Percentiles rank a stretch among this genome's conserved stretches.
Conservation (phyloP, 1,140 invertebrate genomes). For the Pachypsylla venusta region DNA sequence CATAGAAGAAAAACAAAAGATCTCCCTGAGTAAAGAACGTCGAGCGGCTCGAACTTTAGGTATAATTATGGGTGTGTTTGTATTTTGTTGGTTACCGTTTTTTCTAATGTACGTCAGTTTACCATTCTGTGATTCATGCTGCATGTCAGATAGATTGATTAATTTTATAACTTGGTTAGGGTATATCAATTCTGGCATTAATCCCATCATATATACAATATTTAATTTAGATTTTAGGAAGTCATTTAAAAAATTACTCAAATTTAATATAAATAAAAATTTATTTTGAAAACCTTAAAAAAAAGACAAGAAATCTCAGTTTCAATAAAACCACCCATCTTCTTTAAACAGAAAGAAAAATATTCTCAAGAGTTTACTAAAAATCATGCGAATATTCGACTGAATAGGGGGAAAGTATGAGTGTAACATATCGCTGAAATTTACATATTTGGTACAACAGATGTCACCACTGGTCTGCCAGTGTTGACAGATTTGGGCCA, state of each 20-base stretch:
- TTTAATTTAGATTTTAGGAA: slow-evolving; percentile 92
- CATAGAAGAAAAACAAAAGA: slow-evolving; percentile 85
- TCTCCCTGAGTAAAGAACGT: slow-evolving; percentile 80
- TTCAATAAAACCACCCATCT: too few species aligned
- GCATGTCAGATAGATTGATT: slow-evolving; percentile 55
- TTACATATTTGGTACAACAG: too few species aligned
- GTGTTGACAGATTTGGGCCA: too few species aligned
- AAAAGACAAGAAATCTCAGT: too few species aligned
- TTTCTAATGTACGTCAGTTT: slow-evolving; percentile 88
- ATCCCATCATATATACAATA: slow-evolving; percentile 94
- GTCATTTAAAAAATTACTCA: slow-evolving; percentile 73
- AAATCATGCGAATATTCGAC: too few species aligned
- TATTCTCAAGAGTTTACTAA: too few species aligned
- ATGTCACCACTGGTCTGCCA: too few species aligned
- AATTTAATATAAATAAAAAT: too few species aligned
- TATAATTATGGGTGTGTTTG: slow-evolving; percentile 89
- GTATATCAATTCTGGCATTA: slow-evolving; percentile 93
- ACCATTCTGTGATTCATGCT: slow-evolving; percentile 63
- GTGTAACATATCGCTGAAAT: too few species aligned
- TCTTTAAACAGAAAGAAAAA: too few species aligned
- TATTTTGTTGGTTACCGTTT: slow-evolving; percentile 93
- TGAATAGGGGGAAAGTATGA: too few species aligned
- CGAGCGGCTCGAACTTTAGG: slow-evolving; percentile 81
- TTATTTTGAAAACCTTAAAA: too few species aligned
- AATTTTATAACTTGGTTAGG: slow-evolving; percentile 94